A percentile compares a stretch with the other conserved stretches of the same genome.
These are phyloP conservation scores for Nephrotoma flavescens DNA, from an alignment of 2,888 invertebrate genomes.

Conservation along the genomic window DNA sequence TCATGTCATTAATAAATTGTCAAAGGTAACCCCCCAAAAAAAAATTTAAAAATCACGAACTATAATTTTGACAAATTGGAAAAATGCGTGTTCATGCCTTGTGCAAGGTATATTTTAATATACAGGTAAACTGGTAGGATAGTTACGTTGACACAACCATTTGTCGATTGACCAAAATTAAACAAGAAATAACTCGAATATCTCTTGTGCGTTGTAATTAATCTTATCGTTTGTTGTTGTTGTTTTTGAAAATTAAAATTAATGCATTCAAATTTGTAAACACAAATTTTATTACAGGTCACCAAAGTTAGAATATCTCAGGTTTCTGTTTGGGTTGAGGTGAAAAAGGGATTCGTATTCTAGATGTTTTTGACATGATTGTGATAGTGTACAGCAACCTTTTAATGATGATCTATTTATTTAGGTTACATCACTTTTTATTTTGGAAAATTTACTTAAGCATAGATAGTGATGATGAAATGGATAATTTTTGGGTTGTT, in stretches of 20 bases:
- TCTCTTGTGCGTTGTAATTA: not conserved
- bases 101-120: not conserved
- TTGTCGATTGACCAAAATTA: not conserved
- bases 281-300: not conserved
- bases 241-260: not conserved
- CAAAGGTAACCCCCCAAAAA: not conserved
- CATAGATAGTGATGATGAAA: not conserved
- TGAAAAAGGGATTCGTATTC: not conserved
- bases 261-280: not conserved
- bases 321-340: not conserved
- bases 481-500: not conserved
- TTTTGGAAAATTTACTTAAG: not conserved
- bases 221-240: not conserved
- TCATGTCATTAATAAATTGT: not conserved
- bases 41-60: not conserved
- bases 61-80: not conserved
- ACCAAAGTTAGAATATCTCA: not conserved
- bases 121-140: not conserved
- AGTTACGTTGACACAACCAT: not conserved
- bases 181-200: not conserved
- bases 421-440: not conserved
- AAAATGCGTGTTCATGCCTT: not conserved
- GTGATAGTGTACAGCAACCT: not conserved
- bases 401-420: not conserved
- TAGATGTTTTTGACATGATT: not conserved